These are phyloP conservation scores for Spondyliosoma cantharus DNA, from an alignment of 2,797 vertebrate species.

Conservation along the genomic window DNA sequence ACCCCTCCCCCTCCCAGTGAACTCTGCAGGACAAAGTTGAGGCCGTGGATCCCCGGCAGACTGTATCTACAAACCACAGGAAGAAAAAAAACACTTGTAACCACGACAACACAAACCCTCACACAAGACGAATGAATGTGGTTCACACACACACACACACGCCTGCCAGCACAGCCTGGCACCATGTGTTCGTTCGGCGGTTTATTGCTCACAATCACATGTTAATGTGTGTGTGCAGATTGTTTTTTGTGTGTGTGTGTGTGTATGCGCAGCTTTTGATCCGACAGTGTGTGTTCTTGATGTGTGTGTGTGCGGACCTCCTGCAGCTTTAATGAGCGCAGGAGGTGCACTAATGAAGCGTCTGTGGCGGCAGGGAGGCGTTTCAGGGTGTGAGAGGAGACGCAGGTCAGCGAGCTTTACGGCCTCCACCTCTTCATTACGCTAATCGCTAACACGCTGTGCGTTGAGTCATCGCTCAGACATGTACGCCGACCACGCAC, in stretches of 20 bases:
- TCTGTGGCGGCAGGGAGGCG: conserved; percentile 26
- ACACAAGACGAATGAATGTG: background rate
- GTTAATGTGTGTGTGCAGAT: background rate
- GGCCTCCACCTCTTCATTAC: conserved; percentile 30
- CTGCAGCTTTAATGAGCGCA: conserved; percentile 50
- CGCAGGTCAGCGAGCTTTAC: conserved; percentile 55
- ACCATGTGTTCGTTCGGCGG: conserved; percentile 11
- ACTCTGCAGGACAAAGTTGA: conserved; percentile 90
- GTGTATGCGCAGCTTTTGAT: too few species aligned
- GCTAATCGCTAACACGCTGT: conserved; percentile 53
- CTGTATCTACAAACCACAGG: conserved; percentile 81
- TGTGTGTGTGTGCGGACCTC: conserved; percentile 25
- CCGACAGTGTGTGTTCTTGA: too few species aligned
- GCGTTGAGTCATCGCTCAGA: conserved; percentile 32
- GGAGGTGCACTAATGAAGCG: conserved; percentile 56
- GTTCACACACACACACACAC: background rate
- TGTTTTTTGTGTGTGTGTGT: too few species aligned
- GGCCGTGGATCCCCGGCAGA: conserved; percentile 86
- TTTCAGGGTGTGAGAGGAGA: conserved; percentile 52
- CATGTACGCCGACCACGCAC: background rate
- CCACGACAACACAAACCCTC: conserved; percentile 4
- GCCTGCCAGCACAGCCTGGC: conserved; percentile 31
- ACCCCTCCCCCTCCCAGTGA: conserved; percentile 89
- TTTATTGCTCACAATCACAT: conserved; percentile 21
- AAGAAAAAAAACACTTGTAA: background rate